phyloP scores from a whole-genome alignment of 1,140 invertebrate species.

The Drosophila watanabei region DNA sequence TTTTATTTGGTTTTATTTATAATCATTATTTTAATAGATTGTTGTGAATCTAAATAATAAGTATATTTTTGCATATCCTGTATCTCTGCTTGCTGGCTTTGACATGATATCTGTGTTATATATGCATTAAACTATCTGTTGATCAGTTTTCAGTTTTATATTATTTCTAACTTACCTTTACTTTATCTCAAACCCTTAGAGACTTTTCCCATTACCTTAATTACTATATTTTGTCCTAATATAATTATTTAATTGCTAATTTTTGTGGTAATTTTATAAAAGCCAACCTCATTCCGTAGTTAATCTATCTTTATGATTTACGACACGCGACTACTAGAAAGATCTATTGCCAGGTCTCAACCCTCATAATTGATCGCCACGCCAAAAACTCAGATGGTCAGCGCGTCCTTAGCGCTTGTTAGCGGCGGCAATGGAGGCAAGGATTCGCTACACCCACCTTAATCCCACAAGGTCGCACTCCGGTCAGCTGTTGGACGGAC shows the following conservation, averaged over 20 bases:
- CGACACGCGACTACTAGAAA: slow-evolving; percentile 13
- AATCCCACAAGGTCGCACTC: slow-evolving; percentile 33
- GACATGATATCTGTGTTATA: background rate
- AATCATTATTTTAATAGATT: background rate
- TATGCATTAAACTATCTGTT: background rate
- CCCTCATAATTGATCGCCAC: slow-evolving; percentile 8
- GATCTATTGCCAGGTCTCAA: slow-evolving; percentile 7
- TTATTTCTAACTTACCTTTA: background rate
- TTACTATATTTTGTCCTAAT: background rate
- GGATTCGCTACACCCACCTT: slow-evolving; percentile 59
- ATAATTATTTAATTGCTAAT: background rate
- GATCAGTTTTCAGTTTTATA: background rate
- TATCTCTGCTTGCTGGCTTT: background rate
- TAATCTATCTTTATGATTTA: slow-evolving; percentile 5
- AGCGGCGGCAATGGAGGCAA: slow-evolving; percentile 48
- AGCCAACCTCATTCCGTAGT: background rate
- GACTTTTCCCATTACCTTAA: background rate
- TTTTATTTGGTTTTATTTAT: background rate
- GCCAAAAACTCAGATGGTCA: slow-evolving; percentile 51
- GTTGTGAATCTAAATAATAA: background rate
- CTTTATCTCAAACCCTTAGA: no score
- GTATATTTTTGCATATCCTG: background rate
- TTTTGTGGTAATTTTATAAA: background rate
- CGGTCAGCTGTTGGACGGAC: slow-evolving; percentile 70
- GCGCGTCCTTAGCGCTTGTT: slow-evolving; percentile 46